These are phyloP conservation scores for Eupithecia subumbrata DNA, from an alignment of 2,888 invertebrate genomes.

Conservation along the genomic window DNA sequence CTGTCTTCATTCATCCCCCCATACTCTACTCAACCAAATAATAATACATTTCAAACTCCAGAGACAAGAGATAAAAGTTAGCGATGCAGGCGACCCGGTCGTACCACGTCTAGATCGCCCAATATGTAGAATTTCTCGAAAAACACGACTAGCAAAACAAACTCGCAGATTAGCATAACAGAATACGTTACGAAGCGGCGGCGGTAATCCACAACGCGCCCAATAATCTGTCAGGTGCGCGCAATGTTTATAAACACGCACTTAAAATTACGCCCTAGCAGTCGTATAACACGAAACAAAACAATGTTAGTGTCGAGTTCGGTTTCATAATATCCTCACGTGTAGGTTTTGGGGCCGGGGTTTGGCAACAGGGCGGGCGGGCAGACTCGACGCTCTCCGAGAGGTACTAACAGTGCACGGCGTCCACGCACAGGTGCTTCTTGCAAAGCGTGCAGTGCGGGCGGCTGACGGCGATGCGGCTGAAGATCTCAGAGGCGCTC, in stretches of 20 bases:
- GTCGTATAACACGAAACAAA: constrained; percentile 20
- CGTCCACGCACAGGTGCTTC: constrained; percentile 74
- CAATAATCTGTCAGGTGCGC: constrained; percentile 13
- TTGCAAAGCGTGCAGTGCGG: constrained; percentile 77
- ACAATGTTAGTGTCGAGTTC: constrained; percentile 31
- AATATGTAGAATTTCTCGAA: neutral
- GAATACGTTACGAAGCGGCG: neutral
- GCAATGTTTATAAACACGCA: constrained; percentile 40
- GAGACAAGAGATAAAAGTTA: neutral
- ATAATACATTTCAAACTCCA: neutral
- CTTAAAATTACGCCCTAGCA: constrained; percentile 24
- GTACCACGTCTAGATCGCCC: neutral
- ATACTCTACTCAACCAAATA: neutral
- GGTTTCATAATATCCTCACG: constrained; percentile 28
- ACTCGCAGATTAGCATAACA: constrained; percentile 1
- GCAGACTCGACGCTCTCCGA: neutral
- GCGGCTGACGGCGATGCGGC: constrained; percentile 70
- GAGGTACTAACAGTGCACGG: constrained; percentile 62
- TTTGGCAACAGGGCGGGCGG: neutral
- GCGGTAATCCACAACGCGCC: neutral
- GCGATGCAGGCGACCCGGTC: neutral
- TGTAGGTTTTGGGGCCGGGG: neutral
- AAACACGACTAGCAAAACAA: neutral
- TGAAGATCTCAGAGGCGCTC: constrained; percentile 77
- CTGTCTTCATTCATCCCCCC: neutral